Conservation (phyloP, 2,888 invertebrate species). For the Fabriciana adippe region DNA sequence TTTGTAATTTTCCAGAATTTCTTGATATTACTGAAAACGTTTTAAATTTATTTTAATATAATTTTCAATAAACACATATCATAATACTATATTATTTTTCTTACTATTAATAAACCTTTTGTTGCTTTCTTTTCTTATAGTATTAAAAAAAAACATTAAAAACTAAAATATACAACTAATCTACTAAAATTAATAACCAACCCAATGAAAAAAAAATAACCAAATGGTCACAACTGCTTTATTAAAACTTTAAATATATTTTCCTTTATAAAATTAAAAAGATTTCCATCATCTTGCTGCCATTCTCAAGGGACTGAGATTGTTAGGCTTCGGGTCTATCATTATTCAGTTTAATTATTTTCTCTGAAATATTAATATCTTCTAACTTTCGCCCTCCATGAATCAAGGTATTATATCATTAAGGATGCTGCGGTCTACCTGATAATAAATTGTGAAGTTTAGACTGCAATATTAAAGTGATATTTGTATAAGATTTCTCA, state of each 20-base stretch:
- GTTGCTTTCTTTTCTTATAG: too few species aligned
- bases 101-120: too few species aligned
- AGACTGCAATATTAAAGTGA: not conserved
- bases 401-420: constrained; percentile 20
- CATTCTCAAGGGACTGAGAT: constrained; percentile 11
- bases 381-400: constrained; percentile 14
- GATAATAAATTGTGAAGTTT: not conserved
- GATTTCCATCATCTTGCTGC: constrained; percentile 13
- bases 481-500: not conserved
- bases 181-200: too few species aligned
- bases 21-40: too few species aligned
- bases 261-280: constrained; percentile 10
- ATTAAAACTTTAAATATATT: not conserved
- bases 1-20: too few species aligned
- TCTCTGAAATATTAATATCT: constrained; percentile 24
- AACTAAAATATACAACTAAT: too few species aligned
- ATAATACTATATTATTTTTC: too few species aligned
- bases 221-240: not conserved
- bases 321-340: constrained; percentile 16
- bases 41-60: too few species aligned
- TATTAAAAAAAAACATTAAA: too few species aligned
- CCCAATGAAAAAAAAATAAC: too few species aligned
- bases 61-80: too few species aligned
- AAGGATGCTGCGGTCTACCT: not conserved
- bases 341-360: constrained; percentile 27